A percentile compares a stretch with the other conserved stretches of the same genome.
Conservation (phyloP, 2,113 vertebrate genomes). For the Spheniscus mendiculus region DNA sequence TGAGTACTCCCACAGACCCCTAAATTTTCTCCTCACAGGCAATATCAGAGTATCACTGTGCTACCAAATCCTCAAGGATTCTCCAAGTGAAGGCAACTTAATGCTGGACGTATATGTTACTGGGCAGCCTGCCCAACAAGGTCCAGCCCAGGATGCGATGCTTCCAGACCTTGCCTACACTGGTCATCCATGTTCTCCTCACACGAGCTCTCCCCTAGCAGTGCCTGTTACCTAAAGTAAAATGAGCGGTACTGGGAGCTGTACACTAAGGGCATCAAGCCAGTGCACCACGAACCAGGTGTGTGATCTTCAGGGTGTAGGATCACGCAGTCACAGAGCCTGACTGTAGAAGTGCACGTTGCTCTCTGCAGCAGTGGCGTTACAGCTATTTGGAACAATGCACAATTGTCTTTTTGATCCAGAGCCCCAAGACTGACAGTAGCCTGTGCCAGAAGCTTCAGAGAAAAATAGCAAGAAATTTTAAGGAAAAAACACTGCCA, state of each 20-base stretch:
- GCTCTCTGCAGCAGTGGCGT: background rate
- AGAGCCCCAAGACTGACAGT: background rate
- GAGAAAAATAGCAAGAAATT: background rate
- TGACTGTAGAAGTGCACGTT: background rate
- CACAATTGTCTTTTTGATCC: background rate
- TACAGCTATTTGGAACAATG: background rate
- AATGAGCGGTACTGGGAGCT: background rate
- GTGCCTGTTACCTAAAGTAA: background rate
- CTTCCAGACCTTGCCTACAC: background rate
- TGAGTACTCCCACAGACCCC: background rate
- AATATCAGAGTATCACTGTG: background rate
- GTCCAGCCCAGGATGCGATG: background rate
- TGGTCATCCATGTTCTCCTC: background rate
- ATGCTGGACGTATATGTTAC: background rate
- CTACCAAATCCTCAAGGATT: background rate
- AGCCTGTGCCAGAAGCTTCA: background rate
- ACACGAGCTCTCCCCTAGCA: background rate
- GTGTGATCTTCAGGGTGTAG: background rate
- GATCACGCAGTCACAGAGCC: background rate
- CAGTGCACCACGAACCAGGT: background rate
- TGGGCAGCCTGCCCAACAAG: background rate
- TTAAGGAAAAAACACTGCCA: background rate
- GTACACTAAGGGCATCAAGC: background rate
- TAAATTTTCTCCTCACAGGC: background rate
- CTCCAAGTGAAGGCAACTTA: background rate